Evolutionary conservation across 2,797 vertebrate species (phyloP), one percentile per base, ranked within the genome.

Genomic region (Denticeps clupeoides): DNA sequence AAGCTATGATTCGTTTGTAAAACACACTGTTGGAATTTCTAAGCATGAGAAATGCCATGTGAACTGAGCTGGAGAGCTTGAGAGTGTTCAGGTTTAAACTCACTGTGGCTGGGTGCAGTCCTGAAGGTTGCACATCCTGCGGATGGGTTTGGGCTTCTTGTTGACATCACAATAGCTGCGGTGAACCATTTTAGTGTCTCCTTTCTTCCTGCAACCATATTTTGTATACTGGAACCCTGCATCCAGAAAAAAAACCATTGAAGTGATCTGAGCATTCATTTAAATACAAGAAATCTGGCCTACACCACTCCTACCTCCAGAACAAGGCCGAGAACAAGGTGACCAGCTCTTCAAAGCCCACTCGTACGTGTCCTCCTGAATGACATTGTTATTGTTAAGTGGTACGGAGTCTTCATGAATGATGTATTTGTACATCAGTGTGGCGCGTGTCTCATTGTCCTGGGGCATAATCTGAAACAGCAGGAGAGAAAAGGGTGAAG

Each of bases 311-410:
- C 57, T 83, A 93, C 94, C 94, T 89, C 90, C 91, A 1, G 87
- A 87, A 5, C 94, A 99, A 6, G 89, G 86, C 57, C 86, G 89
- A 58, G 93, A 93, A 44, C 94, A 97, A 1, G 87, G 88, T 1
- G 93, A 95, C 95, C 95, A 99, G 58, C 84, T 97, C 79, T 94
- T 99, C 41, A 99, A 71, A 0, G 91, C 95, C 95, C 93, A 99
- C 68, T 98, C 93, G 0, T 89, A 98, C 0, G 72, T 59, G 46
- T 97, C 93, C 55, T 98, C 95, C 69, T 90, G 91, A 35, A 99
- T 88, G 3, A 99, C 89, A 0, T 98, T 97, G 78, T 99, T 99
- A 77, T 86, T 94, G 80, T 87, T 92, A 69, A 98, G 80, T 0
- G 90, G 91, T 6, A 95, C 87, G 0, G 89, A 93, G 45, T 99